Percentiles rank a stretch among this genome's conserved stretches.
Conservation (phyloP, 2,797 vertebrate species). For the Trachops cirrhosus region DNA sequence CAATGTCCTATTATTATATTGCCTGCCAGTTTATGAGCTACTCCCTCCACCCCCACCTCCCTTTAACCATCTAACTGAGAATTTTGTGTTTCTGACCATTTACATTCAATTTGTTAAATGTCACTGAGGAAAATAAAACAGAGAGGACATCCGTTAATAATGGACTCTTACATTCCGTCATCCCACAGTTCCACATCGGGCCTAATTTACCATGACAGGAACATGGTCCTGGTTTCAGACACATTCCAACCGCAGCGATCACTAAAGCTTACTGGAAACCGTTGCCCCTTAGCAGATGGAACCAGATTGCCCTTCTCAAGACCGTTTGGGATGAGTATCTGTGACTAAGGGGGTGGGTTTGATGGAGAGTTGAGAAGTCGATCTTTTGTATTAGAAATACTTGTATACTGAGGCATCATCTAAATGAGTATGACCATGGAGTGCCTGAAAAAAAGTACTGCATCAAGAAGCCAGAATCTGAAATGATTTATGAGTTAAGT, state of each 20-base stretch:
- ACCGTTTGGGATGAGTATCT: conserved; percentile 40
- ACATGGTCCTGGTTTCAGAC: conserved; percentile 79
- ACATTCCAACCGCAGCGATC: conserved; percentile 76
- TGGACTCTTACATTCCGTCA: conserved; percentile 77
- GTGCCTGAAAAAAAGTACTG: neutral
- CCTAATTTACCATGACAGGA: conserved; percentile 85
- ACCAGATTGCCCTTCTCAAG: conserved; percentile 34
- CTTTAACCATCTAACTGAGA: conserved; percentile 58
- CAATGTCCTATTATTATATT: neutral
- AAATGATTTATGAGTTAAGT: neutral
- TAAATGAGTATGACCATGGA: neutral
- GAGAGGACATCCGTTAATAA: conserved; percentile 82
- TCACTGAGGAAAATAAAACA: conserved; percentile 81
- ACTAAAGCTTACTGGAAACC: conserved; percentile 68
- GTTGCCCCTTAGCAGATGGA: conserved; percentile 51
- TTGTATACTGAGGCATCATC: neutral
- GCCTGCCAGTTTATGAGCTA: neutral
- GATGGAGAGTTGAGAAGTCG: neutral
- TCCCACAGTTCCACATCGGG: conserved; percentile 79
- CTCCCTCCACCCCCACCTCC: neutral
- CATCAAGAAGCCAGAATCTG: neutral
- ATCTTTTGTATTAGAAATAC: conserved; percentile 32
- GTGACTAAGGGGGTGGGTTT: neutral
- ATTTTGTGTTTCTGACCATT: conserved; percentile 77
- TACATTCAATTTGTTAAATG: conserved; percentile 82